phyloP scores from a whole-genome alignment of 1,140 invertebrate genomes.

The Conus ventricosus region DNA sequence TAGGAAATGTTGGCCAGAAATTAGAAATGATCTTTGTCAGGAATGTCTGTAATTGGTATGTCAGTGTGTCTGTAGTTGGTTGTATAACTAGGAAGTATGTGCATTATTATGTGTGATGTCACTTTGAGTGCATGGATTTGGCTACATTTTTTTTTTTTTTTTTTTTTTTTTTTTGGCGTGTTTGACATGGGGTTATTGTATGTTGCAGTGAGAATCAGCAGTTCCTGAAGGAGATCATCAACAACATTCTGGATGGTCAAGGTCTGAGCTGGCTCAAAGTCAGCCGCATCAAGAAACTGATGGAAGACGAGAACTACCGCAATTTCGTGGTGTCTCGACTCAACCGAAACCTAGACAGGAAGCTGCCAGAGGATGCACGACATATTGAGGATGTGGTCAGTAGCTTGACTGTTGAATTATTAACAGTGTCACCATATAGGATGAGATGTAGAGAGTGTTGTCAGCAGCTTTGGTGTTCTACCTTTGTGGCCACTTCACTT shows the following conservation, averaged over 20 bases:
- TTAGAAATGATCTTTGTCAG: too few relatives aligned
- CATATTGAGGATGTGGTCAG: slow-evolving; percentile 98
- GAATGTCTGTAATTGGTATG: too few relatives aligned
- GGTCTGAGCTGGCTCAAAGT: slow-evolving; percentile 98
- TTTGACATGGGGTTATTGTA: too few relatives aligned
- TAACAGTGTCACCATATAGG: neutral
- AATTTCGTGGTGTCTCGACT: slow-evolving; percentile 96
- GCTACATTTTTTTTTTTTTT: too few relatives aligned
- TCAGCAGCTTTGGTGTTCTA: neutral
- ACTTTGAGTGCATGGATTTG: too few relatives aligned
- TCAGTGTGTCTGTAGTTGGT: too few relatives aligned
- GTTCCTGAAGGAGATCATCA: slow-evolving; percentile 85
- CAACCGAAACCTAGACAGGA: slow-evolving; percentile 94
- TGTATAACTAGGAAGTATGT: too few relatives aligned
- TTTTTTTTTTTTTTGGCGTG: too few relatives aligned
- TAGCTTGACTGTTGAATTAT: slow-evolving; percentile 50
- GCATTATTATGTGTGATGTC: too few relatives aligned
- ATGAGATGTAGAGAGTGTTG: neutral
- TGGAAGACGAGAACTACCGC: slow-evolving; percentile 99
- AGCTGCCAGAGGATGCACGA: slow-evolving; percentile 92
- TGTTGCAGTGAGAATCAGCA: slow-evolving; percentile 78
- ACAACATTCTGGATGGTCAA: slow-evolving; percentile 94
- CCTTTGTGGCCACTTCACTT: neutral
- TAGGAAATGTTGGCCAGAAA: too few relatives aligned
- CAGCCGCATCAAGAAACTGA: slow-evolving; percentile 94